Evolutionary conservation across 2,797 vertebrate species (phyloP).

Genomic region (Syncerus caffer): DNA sequence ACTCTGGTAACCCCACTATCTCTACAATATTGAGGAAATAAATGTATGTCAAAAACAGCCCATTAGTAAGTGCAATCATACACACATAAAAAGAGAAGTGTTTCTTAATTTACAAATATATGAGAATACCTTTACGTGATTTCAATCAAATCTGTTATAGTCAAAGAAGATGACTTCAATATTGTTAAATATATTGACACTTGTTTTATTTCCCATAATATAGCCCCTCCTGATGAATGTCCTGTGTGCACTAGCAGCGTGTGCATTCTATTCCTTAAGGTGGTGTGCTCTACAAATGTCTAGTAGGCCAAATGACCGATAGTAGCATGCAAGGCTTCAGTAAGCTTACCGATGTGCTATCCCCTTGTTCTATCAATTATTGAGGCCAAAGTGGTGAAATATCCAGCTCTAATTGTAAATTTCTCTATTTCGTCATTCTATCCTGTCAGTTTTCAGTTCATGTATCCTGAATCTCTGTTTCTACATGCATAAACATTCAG

Average conservation of each 20-base stretch:
- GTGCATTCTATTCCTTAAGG: neutral
- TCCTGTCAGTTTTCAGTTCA: neutral
- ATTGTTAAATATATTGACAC: neutral
- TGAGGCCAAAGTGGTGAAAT: neutral
- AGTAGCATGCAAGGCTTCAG: neutral
- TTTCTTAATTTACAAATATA: neutral
- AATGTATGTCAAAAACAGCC: constrained; percentile 28
- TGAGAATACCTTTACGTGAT: neutral
- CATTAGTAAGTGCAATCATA: neutral
- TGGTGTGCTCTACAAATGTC: neutral
- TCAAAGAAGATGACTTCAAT: neutral
- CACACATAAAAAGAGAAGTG: neutral
- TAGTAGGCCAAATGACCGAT: neutral
- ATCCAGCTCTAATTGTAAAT: neutral
- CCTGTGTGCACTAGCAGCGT: neutral
- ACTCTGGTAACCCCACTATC: neutral
- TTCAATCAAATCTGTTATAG: neutral
- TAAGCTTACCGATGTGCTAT: neutral
- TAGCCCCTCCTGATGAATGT: neutral
- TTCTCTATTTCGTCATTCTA: neutral
- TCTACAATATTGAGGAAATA: constrained; percentile 37
- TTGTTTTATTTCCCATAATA: neutral
- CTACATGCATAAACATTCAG: neutral
- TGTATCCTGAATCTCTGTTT: neutral
- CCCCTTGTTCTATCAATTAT: neutral